Evolutionary conservation across 1,140 invertebrate genomes (phyloP), one percentile per base, ranked within the genome.

Genomic region (Bombus soroeensis): DNA sequence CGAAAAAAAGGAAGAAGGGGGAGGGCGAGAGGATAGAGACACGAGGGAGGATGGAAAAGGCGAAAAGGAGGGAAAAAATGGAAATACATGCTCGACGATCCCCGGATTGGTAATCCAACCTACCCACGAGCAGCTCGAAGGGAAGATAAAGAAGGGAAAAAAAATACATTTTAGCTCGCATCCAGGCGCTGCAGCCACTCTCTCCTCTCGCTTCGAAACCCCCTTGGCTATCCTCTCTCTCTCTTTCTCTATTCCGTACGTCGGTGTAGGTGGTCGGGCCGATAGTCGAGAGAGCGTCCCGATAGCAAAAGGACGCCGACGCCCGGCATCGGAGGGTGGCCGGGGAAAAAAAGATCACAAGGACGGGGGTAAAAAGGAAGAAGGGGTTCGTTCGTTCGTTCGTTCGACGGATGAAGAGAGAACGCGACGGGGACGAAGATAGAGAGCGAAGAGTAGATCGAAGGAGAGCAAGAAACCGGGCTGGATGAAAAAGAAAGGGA

Each of bases 241-340:
- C 66, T 75, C n/a, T 15, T 82, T 34, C 78, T 70, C 68, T 74
- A 59, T 81, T 81, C 82, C 84, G 64, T 74, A 53, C 68, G 76
- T 80, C 74, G 53, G 86, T 81, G 89, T 90, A 90, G 86, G 87
- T 90, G 89, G 89, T 88, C 78, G 89, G 85, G 86, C 85, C 87
- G 90, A 91, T 92, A 90, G 91, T 88, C 90, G 90, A 91, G 91
- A 91, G 90, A 91, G 85, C 88, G 87, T 90, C 81, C 90, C 92
- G 92, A 92, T 92, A 91, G 92, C 90, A 92, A 93, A 93, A 93
- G 87, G 88, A 93, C 90, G 88, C 89, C 90, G 87, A 90, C 90
- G 90, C 88, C 81, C 74, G 87, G 85, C 87, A 91, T 91, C 86
- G 92, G 90, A 88, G 88, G 91, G 86, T 89, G 87, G 81, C 79